Conservation (phyloP, 1,140 invertebrate genomes). For the Bombus consobrinus region DNA sequence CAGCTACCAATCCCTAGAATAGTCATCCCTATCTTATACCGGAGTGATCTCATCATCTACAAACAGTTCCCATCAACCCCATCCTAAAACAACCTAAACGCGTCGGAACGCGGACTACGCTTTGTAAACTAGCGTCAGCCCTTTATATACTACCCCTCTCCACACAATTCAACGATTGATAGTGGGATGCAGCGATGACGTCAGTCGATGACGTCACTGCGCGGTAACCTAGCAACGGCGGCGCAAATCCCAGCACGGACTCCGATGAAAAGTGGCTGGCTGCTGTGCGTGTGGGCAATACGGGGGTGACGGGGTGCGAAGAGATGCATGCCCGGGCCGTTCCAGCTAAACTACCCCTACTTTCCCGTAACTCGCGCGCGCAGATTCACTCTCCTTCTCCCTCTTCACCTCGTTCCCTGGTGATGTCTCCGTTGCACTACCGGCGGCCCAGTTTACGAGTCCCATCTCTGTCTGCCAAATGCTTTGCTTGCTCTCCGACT, state of each 20-base stretch:
- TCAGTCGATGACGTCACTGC: constrained; percentile 69
- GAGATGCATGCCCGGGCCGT: constrained; percentile 67
- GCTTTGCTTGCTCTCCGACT: constrained; percentile 32
- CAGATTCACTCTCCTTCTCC: constrained; percentile 28
- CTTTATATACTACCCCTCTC: constrained; percentile 25
- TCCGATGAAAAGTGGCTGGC: constrained; percentile 45
- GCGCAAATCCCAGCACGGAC: constrained; percentile 71
- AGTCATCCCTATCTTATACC: neutral
- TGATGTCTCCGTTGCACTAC: neutral
- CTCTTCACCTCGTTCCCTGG: neutral
- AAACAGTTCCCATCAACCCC: neutral
- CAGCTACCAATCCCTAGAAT: neutral
- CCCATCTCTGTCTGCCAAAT: constrained; percentile 20
- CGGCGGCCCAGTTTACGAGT: constrained; percentile 45
- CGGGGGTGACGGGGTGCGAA: constrained; percentile 34
- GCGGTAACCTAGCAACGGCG: constrained; percentile 66
- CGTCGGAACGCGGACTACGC: constrained; percentile 16
- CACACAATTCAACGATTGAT: constrained; percentile 11
- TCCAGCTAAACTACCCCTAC: constrained; percentile 68
- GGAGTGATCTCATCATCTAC: neutral
- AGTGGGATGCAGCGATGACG: constrained; percentile 59
- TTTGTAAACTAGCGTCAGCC: neutral
- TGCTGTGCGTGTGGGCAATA: constrained; percentile 43
- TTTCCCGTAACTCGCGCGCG: constrained; percentile 40
- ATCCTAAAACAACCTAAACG: neutral